Evolutionary conservation across 2,113 vertebrate species (phyloP), one percentile per base, ranked within the genome.

Genomic region (Atherinomorus stipes): DNA sequence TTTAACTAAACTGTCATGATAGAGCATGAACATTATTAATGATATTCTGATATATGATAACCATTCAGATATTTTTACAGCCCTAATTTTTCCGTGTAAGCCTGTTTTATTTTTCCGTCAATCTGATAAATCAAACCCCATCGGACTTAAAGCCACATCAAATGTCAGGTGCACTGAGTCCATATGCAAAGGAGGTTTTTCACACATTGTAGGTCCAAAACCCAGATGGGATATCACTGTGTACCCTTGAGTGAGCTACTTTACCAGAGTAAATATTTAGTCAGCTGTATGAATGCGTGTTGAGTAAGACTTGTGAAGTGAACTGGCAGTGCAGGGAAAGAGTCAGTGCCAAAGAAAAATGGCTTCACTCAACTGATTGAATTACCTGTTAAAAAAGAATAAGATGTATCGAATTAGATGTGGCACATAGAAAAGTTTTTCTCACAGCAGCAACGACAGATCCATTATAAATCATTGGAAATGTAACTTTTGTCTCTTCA

Each of bases 191-290:
- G 61, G 62, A 22, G 64, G 21, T n/a, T 78, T 86, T 89, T 84
- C 70, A 74, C 85, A 86, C 78, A 81, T 85, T 90, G 78, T 82
- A 78, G 62, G 49, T 21, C 71, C 52, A 81, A 86, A 88, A 68
- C 81, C 64, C 71, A 89, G 66, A 67, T 74, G 79, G 77, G 78
- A 82, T 82, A 84, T 80, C 78, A 76, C 74, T 81, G 69, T 90
- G 87, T 90, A 89, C 89, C 71, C 85, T 80, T 64, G 89, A 90
- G 85, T 31, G 22, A 85, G 83, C 74, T 85, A 84, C 86, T 92
- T 87, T 77, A 88, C 85, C 78, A 82, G 83, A 66, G 85, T 87
- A 59, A 93, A 90, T 93, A 91, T 92, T 93, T 89, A 85, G 70
- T 68, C 90, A 92, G 91, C 89, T 91, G 87, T 75, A 83, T 73